Base-by-base conservation (phyloP, 2,888 invertebrate species). In the Globia sparganii region DNA sequence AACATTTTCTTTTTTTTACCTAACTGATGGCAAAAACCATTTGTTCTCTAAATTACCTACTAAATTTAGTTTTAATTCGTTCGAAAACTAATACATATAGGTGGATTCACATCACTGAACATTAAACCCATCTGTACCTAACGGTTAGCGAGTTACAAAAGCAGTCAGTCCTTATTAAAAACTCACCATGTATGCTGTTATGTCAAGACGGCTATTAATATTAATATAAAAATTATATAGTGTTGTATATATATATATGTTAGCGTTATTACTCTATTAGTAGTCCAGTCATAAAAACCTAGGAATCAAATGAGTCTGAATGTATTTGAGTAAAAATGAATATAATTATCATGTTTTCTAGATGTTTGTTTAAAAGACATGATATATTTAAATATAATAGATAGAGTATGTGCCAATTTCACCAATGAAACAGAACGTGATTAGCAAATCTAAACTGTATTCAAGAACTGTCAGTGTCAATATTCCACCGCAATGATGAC, bases 231-330 rank as follows among this genome's bases (percentile, higher is more conserved):
- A 49, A 40, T 21, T n/a, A 56, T 65, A 61, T 56, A 62, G 49
- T 43, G 53, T 46, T 78, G 15, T 82, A 49, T 71, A 68, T 75
- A 80, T 79, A 58, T 49, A 8, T 58, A 28, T 62, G 58, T 21
- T 72, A 69, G 25, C 46, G 49, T 78, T 58, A 31, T 56, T 49
- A 69, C 46, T 43, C 73, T 58, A 31, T 56, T 49, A 69, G 28
- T 53, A 80, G 80, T 34, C 37, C 68, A n/a, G 58, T 31, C 40
- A 59, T 25, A 61, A 53, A 37, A n/a, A 61, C 21, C 9, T 40
- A 2, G 59, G 49, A n/a, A 28, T 43, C 43, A 62, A 79, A 61
- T 40, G 49, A n/a, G 21, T 43, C n/a, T 49, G 31, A 34, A 53
- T 53, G 25, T 40, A 15, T 74, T 75, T 46, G 40, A 58, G 28